Evolutionary conservation across 2,888 invertebrate species (phyloP), one percentile per base, ranked within the genome.

Genomic region (Agrochola macilenta): DNA sequence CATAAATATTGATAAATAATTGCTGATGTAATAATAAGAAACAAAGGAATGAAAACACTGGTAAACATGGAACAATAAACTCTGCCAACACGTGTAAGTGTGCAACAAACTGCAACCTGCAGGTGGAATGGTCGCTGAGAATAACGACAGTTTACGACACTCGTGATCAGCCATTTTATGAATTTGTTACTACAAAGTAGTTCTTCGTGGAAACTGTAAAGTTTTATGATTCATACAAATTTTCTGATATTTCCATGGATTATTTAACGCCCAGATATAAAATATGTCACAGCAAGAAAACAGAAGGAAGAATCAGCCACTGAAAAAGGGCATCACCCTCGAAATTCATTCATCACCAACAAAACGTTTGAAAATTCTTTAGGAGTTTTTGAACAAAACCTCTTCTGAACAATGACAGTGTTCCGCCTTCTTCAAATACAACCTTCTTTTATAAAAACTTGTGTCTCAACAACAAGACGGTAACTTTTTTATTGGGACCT

Each of bases 361-460:
- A 14, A 30, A 52, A 49, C 14, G 12, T 20, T 23, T 17, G 2
- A 52, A 81, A 57, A 52, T 14, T 39, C 49, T 49, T 39, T 0
- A 81, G 58, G 20, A 70, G 39, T 66, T 61, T 75, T 75, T 39
- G 39, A 72, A 79, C 49, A 69, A 76, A 78, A 70, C 68, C n/a
- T 75, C 68, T 69, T 72, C 26, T 35, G 61, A 84, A 74, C 39
- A 86, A 88, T 84, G 74, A 61, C 26, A 77, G 61, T 60, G 68
- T 88, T 83, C 79, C 89, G 83, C 81, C 81, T 87, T 82, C 81
- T 79, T 83, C 73, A 83, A 88, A 88, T 83, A 77, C 79, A 71
- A 60, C 43, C 23, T 77, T 54, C 8, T 69, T 73, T 71, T 0
- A 71, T 78, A 80, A 88, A 87, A 88, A 84, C 75, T 69, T 30